These are phyloP conservation scores for Cinara cedri DNA, from an alignment of 2,888 invertebrate species.

Conservation along the genomic window DNA sequence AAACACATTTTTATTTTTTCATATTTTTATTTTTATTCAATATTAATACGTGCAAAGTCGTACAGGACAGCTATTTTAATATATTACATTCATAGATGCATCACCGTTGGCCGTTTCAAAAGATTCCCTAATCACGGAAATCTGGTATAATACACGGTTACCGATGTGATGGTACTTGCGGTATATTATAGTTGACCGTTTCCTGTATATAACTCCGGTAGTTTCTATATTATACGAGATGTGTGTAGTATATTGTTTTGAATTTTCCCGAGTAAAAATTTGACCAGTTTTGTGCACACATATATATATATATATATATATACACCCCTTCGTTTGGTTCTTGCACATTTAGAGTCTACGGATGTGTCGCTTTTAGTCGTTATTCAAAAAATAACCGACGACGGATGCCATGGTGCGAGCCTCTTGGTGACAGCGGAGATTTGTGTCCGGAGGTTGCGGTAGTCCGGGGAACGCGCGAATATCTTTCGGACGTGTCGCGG, in stretches of 20 bases:
- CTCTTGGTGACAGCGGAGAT: conserved; percentile 36
- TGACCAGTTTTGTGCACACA: not conserved
- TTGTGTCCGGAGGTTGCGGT: conserved; percentile 11
- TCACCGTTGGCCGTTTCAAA: not conserved
- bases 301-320: no score
- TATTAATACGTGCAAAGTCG: no score
- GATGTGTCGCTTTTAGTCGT: not conserved
- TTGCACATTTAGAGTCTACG: not conserved
- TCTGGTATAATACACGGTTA: no score
- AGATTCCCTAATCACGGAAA: not conserved
- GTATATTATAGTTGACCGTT: not conserved
- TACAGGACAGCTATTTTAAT: no score
- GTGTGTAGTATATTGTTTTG: conserved; percentile 22
- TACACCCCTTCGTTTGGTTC: not conserved
- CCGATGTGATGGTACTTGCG: no score
- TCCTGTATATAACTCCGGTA: not conserved
- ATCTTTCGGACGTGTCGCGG: conserved; percentile 43
- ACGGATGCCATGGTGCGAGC: not conserved
- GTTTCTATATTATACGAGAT: no score
- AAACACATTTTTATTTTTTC: no score
- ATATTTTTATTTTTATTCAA: no score
- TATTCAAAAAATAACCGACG: conserved; percentile 21
- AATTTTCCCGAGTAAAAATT: conserved; percentile 13
- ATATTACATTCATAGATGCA: no score
- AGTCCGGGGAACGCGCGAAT: conserved; percentile 5